A percentile compares a stretch with the other conserved stretches of the same genome.
phyloP scores from a whole-genome alignment of 2,888 invertebrate genomes.

The Encarsia formosa region DNA sequence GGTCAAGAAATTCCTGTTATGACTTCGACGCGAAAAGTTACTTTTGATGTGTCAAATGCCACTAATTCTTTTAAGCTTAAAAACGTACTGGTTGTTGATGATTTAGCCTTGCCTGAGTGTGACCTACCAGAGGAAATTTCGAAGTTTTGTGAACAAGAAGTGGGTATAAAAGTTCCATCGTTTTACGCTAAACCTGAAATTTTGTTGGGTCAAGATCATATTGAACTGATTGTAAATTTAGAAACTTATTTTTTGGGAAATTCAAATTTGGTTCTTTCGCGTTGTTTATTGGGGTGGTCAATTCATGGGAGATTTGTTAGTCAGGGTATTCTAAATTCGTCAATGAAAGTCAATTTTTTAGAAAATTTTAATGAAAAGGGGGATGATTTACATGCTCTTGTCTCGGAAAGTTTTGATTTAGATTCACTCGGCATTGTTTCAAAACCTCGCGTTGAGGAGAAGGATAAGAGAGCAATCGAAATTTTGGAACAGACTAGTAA shows the following conservation, averaged over 20 bases:
- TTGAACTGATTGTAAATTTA: background rate
- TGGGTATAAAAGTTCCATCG: background rate
- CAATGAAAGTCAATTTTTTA: background rate
- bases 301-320: background rate
- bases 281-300: background rate
- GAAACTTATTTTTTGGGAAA: background rate
- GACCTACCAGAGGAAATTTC: background rate
- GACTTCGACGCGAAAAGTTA: too few species aligned
- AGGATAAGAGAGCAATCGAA: background rate
- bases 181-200: background rate
- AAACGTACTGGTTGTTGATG: background rate
- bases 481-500: conserved; percentile 7
- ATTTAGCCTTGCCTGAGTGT: background rate
- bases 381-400: background rate
- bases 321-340: background rate
- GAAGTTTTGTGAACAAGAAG: background rate
- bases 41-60: too few species aligned
- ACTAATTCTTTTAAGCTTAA: too few species aligned
- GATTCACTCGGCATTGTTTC: conserved; percentile 3
- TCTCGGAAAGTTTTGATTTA: conserved; percentile 6
- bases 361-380: background rate
- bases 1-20: too few species aligned
- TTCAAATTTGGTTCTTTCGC: background rate
- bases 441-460: background rate
- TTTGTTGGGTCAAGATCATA: background rate